Evolutionary conservation across 2,797 vertebrate species (phyloP).

Genomic region (Gobio occitaniae): DNA sequence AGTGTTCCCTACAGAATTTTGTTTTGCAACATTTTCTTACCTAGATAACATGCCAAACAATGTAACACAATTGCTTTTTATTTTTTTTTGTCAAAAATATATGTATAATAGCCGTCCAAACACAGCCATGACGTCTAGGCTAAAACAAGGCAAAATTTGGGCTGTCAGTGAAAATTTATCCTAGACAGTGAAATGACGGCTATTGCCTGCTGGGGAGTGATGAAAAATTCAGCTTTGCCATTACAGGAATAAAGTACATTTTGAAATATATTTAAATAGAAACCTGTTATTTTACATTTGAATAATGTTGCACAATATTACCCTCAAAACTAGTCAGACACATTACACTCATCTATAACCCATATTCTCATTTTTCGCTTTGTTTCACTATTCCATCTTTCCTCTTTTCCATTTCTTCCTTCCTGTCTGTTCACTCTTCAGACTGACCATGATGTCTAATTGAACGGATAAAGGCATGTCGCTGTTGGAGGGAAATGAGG

Average conservation of each 20-base stretch:
- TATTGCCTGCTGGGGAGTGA: too few relatives aligned
- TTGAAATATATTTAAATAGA: background rate
- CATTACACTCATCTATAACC: too few relatives aligned
- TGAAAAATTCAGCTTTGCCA: background rate
- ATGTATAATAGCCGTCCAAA: too few relatives aligned
- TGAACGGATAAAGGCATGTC: slow-evolving; percentile 24
- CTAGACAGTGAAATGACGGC: too few relatives aligned
- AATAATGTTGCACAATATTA: background rate
- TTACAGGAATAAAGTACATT: background rate
- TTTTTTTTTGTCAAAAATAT: too few relatives aligned
- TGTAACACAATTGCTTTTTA: background rate
- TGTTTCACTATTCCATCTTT: background rate
- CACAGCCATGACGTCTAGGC: too few relatives aligned
- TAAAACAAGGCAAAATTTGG: too few relatives aligned
- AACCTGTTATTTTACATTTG: background rate
- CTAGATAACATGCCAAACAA: background rate
- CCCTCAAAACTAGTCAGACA: background rate
- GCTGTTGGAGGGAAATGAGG: slow-evolving; percentile 40
- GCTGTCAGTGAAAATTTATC: too few relatives aligned
- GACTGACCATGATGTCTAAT: slow-evolving; percentile 27
- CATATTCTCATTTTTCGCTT: background rate
- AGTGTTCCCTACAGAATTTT: background rate
- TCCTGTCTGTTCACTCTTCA: slow-evolving; percentile 20
- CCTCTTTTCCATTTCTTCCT: slow-evolving; percentile 5
- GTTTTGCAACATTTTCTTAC: background rate